phyloP scores from a whole-genome alignment of 1,140 invertebrate genomes.

The Drosophila arizonae region DNA sequence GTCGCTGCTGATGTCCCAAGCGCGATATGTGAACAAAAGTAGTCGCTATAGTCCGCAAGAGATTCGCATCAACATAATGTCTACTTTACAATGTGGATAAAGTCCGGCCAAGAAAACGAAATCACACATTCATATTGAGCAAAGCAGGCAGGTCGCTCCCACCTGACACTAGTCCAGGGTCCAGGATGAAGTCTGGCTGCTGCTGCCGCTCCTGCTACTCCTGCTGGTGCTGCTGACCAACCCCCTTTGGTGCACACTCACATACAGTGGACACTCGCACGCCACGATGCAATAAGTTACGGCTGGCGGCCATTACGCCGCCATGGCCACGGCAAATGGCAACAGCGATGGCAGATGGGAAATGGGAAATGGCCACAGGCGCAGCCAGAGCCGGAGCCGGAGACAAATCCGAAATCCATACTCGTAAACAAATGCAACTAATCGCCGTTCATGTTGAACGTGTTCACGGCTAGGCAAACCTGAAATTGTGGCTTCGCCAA shows the following conservation, averaged over 20 bases:
- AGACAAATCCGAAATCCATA: slow-evolving; percentile 80
- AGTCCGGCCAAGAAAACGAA: slow-evolving; percentile 65
- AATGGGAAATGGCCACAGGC: slow-evolving; percentile 19
- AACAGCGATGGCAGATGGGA: slow-evolving; percentile 36
- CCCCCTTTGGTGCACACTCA: slow-evolving; percentile 40
- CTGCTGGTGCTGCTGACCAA: slow-evolving; percentile 26
- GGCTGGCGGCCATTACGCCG: slow-evolving; percentile 64
- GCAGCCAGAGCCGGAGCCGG: slow-evolving; percentile 39
- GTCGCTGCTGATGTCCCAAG: slow-evolving; percentile 67
- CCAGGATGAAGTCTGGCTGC: slow-evolving; percentile 2
- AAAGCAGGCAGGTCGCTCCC: slow-evolving; percentile 8
- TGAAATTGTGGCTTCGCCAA: slow-evolving; percentile 71
- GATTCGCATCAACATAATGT: slow-evolving; percentile 77
- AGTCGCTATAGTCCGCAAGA: slow-evolving; percentile 28
- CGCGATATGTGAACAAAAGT: slow-evolving; percentile 60
- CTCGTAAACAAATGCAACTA: slow-evolving; percentile 81
- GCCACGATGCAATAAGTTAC: slow-evolving; percentile 79
- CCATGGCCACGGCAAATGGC: slow-evolving; percentile 3
- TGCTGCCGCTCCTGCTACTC: background rate
- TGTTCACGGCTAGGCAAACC: slow-evolving; percentile 77
- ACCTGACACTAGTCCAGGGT: slow-evolving; percentile 32
- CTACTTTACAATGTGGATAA: slow-evolving; percentile 80
- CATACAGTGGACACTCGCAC: slow-evolving; percentile 56
- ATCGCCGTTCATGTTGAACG: slow-evolving; percentile 79
- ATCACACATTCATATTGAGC: slow-evolving; percentile 75